These are phyloP conservation scores for Atopsyche davidsoni DNA, from an alignment of 1,140 invertebrate species.

Conservation along the genomic window DNA sequence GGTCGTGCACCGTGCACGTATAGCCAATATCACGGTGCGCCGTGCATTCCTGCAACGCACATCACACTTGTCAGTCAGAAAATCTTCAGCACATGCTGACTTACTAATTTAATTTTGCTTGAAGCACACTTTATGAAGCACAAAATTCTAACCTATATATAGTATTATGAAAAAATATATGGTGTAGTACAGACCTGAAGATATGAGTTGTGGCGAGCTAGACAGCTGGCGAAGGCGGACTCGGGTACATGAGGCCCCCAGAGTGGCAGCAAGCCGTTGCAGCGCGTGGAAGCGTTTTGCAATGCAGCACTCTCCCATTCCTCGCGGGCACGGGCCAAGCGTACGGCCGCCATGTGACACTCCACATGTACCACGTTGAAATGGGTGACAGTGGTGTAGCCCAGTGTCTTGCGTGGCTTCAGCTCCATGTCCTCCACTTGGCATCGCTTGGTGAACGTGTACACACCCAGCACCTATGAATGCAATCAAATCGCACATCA, in stretches of 20 bases:
- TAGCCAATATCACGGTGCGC: constrained; percentile 85
- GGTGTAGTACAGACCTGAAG: constrained; percentile 63
- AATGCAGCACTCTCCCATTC: constrained; percentile 97
- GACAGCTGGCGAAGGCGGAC: constrained; percentile 87
- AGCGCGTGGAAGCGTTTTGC: constrained; percentile 96
- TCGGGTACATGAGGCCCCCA: constrained; percentile 96
- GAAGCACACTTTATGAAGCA: neutral
- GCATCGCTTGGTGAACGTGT: constrained; percentile 94
- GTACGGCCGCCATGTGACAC: constrained; percentile 94
- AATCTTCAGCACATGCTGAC: neutral
- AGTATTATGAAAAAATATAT: neutral
- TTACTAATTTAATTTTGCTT: neutral
- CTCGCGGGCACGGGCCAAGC: constrained; percentile 68
- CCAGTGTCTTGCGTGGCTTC: constrained; percentile 74
- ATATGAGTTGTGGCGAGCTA: constrained; percentile 85
- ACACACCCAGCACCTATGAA: constrained; percentile 78
- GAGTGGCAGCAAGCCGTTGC: constrained; percentile 91
- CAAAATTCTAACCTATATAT: too few species aligned
- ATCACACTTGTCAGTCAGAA: neutral
- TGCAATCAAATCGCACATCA: constrained; percentile 5
- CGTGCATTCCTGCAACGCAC: constrained; percentile 62
- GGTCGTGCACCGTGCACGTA: constrained; percentile 83
- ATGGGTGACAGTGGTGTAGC: constrained; percentile 93
- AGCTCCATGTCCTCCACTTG: constrained; percentile 91
- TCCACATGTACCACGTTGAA: constrained; percentile 98